A percentile compares a stretch with the other conserved stretches of the same genome.
Conservation (phyloP, 23 tunicate genomes). For the Ascidia mentula region DNA sequence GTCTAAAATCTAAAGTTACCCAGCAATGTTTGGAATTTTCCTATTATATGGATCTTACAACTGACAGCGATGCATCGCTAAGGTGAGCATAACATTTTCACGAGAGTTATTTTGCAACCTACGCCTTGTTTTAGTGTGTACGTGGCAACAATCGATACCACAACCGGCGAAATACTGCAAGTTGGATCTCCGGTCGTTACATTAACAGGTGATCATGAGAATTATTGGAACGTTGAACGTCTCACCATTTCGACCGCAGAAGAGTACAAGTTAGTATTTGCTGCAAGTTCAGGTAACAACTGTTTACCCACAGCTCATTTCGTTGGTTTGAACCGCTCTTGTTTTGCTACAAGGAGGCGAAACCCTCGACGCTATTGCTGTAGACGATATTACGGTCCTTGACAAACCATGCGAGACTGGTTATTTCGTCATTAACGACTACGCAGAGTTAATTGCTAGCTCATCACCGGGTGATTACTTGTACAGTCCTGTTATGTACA, state of each 20-base stretch:
- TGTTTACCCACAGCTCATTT: not conserved
- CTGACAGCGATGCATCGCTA: slow-evolving; percentile 39
- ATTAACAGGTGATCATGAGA: slow-evolving; percentile 51
- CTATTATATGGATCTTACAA: slow-evolving; percentile 63
- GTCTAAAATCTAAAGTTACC: slow-evolving; percentile 34
- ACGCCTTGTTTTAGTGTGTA: slow-evolving; percentile 32
- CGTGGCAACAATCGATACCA: slow-evolving; percentile 46
- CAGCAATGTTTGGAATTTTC: slow-evolving; percentile 78
- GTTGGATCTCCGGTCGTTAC: slow-evolving; percentile 3
- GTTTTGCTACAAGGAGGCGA: not conserved
- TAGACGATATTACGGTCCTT: slow-evolving; percentile 81
- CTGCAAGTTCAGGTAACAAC: slow-evolving; percentile 41
- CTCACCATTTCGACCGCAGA: slow-evolving; percentile 50
- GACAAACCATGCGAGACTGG: slow-evolving; percentile 83
- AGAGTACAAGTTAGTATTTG: slow-evolving; percentile 53
- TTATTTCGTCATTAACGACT: slow-evolving; percentile 59
- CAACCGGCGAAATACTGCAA: slow-evolving; percentile 48
- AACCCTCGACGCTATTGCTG: slow-evolving; percentile 55
- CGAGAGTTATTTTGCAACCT: not conserved
- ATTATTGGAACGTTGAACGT: slow-evolving; percentile 57
- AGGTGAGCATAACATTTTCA: slow-evolving; percentile 28
- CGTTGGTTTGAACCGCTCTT: not conserved
- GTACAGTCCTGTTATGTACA: slow-evolving; percentile 53
- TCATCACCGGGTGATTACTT: slow-evolving; percentile 43
- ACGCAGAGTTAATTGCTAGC: slow-evolving; percentile 22